Evolutionary conservation across 2,113 vertebrate genomes (phyloP), one percentile per base, ranked within the genome.

Genomic region (Mustela lutreola): DNA sequence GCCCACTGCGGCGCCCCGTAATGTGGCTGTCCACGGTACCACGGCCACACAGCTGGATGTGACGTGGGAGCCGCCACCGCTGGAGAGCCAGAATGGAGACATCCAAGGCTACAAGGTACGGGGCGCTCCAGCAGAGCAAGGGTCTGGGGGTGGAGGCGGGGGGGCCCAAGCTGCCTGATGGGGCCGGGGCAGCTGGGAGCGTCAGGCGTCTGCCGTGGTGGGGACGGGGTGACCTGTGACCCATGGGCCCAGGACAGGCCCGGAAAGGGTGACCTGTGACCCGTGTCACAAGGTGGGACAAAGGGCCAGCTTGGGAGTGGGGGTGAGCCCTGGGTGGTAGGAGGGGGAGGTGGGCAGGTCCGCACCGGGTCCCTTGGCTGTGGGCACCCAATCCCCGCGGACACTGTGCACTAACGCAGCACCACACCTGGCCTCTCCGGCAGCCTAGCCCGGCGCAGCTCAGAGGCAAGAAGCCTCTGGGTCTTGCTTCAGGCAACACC

Each of bases 61-160:
- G 98, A 99, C 98, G 0, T 99, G 99, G 99, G 99, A 99, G 1
- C 99, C 99, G 0, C 99, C 99, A 0, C 99, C 99, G 0, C 90
- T 98, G 2, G 99, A 99, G 18, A 99, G 98, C n/a, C 99, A 99
- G 98, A 99, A 99, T 0, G 99, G 99, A 76, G 99, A 99, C 98
- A 99, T 99, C 85, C 99, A 99, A 97, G 99, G 99, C 56, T 99
- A 99, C 98, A 99, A 99, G 99, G 99, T 99, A 98, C 1, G 2
- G 1, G 0, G 62, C 3, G 2, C 26, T 1, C 18, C 0, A 2
- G 11, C 76, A 42, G 0, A 11, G 11, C 0, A 3, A 26, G 6
- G 48, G 45, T 1, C 9, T 63, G 22, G 19, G 39, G 63, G 89
- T 2, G 39, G 63, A 89, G 3, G 60, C 9, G 10, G 26, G 28